A percentile compares a stretch with the other conserved stretches of the same genome.
Evolutionary conservation across 2,113 vertebrate genomes (phyloP).

Genomic region (Accipiter cooperii): DNA sequence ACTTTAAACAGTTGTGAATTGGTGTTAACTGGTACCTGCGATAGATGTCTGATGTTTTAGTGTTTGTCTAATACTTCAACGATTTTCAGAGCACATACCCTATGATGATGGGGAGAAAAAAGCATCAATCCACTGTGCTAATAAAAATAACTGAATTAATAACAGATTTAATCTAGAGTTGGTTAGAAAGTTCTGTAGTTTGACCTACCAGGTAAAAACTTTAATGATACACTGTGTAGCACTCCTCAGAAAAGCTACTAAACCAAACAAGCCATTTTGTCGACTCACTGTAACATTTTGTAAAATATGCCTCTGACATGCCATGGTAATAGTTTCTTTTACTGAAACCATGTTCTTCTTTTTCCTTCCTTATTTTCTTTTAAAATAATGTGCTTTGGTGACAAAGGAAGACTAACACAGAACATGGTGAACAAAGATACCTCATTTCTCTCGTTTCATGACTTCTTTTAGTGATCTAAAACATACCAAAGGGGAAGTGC

Average conservation of each 20-base stretch:
- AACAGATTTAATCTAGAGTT: not conserved
- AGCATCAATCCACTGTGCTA: not conserved
- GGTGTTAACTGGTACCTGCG: not conserved
- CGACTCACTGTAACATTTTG: not conserved
- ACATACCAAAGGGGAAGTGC: not conserved
- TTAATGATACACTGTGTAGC: not conserved
- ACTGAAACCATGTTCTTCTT: not conserved
- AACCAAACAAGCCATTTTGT: not conserved
- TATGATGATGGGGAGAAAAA: not conserved
- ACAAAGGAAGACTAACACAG: not conserved
- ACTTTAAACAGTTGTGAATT: not conserved
- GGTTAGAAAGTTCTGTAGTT: not conserved
- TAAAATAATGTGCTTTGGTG: not conserved
- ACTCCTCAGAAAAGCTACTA: not conserved
- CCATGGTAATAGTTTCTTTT: not conserved
- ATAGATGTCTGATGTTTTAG: not conserved
- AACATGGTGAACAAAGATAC: not conserved
- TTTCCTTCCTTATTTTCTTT: not conserved
- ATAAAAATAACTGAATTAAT: not conserved
- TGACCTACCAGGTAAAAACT: not conserved
- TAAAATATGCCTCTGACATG: not conserved
- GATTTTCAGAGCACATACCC: not conserved
- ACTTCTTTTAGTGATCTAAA: not conserved
- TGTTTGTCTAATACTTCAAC: not conserved
- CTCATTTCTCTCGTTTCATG: not conserved